These are phyloP conservation scores for Opisthocomus hoazin DNA, from an alignment of 2,113 vertebrate species.

Conservation along the genomic window DNA sequence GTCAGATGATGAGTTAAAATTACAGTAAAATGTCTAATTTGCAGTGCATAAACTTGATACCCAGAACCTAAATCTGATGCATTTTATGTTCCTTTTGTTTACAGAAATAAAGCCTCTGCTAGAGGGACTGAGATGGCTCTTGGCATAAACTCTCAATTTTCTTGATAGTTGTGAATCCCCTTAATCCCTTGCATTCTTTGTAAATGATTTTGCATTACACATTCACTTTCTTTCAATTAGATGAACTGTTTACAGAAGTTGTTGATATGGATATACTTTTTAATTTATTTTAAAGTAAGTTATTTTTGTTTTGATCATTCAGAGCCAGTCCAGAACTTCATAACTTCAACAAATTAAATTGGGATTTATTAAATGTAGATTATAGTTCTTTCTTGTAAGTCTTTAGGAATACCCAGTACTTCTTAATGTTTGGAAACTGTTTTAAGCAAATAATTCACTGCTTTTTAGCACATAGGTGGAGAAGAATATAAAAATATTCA, in stretches of 20 bases:
- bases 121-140: neutral
- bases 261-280: neutral
- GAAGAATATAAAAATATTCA: neutral
- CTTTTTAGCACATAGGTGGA: neutral
- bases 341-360: neutral
- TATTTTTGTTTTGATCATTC: neutral
- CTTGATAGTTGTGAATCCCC: neutral
- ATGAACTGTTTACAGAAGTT: neutral
- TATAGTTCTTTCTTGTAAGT: neutral
- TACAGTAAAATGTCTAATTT: neutral
- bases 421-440: neutral
- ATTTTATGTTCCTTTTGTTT: constrained; percentile 34
- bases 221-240: neutral
- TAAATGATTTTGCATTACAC: neutral
- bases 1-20: constrained; percentile 23
- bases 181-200: constrained; percentile 8
- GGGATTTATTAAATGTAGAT: neutral
- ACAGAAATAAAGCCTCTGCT: neutral
- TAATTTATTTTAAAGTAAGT: neutral
- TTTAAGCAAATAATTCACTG: neutral
- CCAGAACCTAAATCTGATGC: neutral
- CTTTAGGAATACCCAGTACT: neutral
- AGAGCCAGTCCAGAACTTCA: neutral
- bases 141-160: neutral
- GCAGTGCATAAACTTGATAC: neutral